Base-by-base conservation (phyloP, 2,888 invertebrate species). In the Chouioia cunea region DNA sequence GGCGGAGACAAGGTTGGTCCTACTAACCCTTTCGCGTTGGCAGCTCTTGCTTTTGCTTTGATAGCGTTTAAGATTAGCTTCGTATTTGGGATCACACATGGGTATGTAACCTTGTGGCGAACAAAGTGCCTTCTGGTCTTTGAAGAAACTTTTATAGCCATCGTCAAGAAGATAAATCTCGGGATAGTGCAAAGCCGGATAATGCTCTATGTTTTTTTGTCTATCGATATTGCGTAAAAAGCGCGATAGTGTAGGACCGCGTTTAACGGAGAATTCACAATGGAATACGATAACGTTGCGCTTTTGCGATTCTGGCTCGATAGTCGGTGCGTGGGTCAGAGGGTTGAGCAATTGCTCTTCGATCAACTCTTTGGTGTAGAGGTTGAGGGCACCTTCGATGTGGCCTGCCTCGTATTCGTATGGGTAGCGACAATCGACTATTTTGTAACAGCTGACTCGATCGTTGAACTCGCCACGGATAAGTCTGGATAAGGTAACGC, bases 201-300 rank as follows among this genome's bases (percentile, higher is more conserved):
- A 98, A 73, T 89, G 88, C 64, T 92, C 92, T 73, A 90, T 90
- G 86, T 98, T 96, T 52, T 89, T 87, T n/a, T 90, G 91, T 0
- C 99, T 90, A 86, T 99, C 98, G 36, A 91, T 87, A 58, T 92
- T 92, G 4, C 98, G 91, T 65, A 99, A 88, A 85, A 92, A 95
- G 2, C 97, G 91, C 50, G 91, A 93, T 92, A 99, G 87, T 79
- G 92, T 94, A 0, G 99, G 99, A 1, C 97, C 99, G 66, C 99
- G 89, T 86, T 98, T 96, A 68, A 96, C 93, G 0, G 97, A 97
- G 88, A 97, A 99, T 86, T 99, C 99, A 87, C 99, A 99, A 85
- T 99, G 99, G 86, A 99, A 98, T 56, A 99, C 92, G 53, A 99
- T 87, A 58, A 98, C 91, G 75, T 90, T 88, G 63, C 94, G 87